Conservation (phyloP, 2,797 vertebrate species). For the Melanitta fusca region DNA sequence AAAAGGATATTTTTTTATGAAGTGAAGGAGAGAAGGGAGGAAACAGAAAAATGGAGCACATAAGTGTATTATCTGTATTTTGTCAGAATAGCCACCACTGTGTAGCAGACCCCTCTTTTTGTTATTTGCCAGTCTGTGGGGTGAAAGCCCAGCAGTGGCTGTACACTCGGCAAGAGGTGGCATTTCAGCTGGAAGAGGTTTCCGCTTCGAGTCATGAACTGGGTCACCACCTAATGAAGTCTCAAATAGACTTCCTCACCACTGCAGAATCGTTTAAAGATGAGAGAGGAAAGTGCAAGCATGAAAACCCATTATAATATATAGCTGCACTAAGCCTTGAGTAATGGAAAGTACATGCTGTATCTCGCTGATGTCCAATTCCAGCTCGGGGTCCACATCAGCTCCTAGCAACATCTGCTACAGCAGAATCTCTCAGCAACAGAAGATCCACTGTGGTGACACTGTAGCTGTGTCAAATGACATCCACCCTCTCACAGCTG, state of each 20-base stretch:
- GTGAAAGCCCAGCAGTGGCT: neutral
- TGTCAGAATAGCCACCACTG: neutral
- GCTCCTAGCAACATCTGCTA: neutral
- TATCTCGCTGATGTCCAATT: neutral
- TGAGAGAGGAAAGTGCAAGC: neutral
- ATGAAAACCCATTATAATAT: neutral
- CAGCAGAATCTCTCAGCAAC: neutral
- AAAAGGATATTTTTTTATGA: neutral
- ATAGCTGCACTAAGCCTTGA: neutral
- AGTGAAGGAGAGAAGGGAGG: neutral
- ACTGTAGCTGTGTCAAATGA: neutral
- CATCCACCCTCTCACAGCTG: accelerated
- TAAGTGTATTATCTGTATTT: neutral
- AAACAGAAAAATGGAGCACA: neutral
- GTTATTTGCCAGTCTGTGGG: accelerated
- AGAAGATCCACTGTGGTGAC: neutral
- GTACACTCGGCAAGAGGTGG: accelerated
- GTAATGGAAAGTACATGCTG: neutral
- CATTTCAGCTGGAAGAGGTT: neutral
- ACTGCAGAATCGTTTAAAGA: neutral
- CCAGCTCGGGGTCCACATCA: neutral
- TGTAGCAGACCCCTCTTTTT: neutral
- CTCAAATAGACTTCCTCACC: neutral
- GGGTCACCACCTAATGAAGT: neutral
- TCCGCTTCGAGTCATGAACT: neutral